Evolutionary conservation across 1,140 invertebrate genomes (phyloP).

Genomic region (Conus ventricosus): DNA sequence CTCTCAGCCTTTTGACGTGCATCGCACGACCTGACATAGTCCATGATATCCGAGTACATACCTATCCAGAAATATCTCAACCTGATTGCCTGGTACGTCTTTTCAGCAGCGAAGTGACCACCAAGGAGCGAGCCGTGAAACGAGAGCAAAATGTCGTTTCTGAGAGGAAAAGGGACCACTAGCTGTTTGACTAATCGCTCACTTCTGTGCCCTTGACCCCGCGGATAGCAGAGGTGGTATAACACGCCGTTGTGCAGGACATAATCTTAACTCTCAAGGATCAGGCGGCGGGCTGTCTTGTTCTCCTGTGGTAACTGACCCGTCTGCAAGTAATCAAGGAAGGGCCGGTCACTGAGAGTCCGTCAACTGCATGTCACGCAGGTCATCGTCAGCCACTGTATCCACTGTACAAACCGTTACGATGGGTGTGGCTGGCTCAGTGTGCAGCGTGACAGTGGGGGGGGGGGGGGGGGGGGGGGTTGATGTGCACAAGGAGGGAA

Average conservation of each 20-base stretch:
- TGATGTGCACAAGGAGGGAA: no score
- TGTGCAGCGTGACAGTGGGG: no score
- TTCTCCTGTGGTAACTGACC: not conserved
- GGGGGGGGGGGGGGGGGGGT: no score
- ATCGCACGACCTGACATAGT: not conserved
- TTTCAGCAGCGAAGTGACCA: no score
- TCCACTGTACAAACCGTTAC: not conserved
- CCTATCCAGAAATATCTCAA: no score
- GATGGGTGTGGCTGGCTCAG: no score
- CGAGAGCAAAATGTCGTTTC: not conserved
- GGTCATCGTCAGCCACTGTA: not conserved
- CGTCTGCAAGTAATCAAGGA: not conserved
- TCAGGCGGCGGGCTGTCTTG: not conserved
- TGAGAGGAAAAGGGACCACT: not conserved
- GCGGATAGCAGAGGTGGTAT: not conserved
- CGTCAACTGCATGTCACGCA: not conserved
- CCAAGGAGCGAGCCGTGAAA: no score
- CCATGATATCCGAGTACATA: not conserved
- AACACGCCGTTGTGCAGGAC: not conserved
- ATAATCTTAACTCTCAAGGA: not conserved
- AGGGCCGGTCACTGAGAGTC: not conserved
- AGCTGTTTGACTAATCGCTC: not conserved
- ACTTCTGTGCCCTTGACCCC: not conserved
- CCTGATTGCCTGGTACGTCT: no score
- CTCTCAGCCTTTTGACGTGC: conserved; percentile 4